Base-by-base conservation (phyloP, 2,113 vertebrate genomes). In the Eidolon helvum region DNA sequence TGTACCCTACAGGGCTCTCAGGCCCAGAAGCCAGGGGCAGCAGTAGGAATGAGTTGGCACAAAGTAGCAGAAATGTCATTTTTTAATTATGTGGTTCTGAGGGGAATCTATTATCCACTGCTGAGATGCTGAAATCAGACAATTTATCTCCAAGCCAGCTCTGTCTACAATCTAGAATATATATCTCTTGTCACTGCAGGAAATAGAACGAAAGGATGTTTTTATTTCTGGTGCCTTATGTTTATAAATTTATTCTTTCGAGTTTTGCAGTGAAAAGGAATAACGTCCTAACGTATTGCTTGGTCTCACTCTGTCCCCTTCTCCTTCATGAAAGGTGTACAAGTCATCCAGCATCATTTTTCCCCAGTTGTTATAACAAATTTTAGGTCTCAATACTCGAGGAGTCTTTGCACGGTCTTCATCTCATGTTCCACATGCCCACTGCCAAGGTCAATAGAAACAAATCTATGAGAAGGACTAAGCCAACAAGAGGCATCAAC, bases 41-140 rank as follows among this genome's bases (percentile, higher is more conserved):
- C 61, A 61, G 66, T 65, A 71, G 19, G 88, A 87, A 50, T 35
- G 33, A 95, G 92, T 94, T 98, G 97, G 98, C 98, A 98, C 82
- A 83, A 55, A 92, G 95, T 94, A 98, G 72, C 97, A 98, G 93
- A 98, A 98, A 98, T 97, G 97, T 98, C 98, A 98, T 98, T 97
- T 98, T 98, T 98, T 98, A 99, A 99, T 98, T 98, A 98, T 98
- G 97, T 98, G 97, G 53, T 98, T 98, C 97, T 97, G 97, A 98
- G 97, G 97, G 96, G 97, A 98, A 98, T 98, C 97, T 98, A 98
- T 98, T 99, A 98, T 98, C 97, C 97, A 97, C 97, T 84, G 91
- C 97, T 98, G 98, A 98, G 98, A 98, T 96, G 97, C 94, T 98
- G 97, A 98, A 99, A 99, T 98, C 97, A 98, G 96, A 98, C 55